Evolutionary conservation across 2,888 invertebrate species (phyloP), one percentile per base, ranked within the genome.

Genomic region (Amiota mariae): DNA sequence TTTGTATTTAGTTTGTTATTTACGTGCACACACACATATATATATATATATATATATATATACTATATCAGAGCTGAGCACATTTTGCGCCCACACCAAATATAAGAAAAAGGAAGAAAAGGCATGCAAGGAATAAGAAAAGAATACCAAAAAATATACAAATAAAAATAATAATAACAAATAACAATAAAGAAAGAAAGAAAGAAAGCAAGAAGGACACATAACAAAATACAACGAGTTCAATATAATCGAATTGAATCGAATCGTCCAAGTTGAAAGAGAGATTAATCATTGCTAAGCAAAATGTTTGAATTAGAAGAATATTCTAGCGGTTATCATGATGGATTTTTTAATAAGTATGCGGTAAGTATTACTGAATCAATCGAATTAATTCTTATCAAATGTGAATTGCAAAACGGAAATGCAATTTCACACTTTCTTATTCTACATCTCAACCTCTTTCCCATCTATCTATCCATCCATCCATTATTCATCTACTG

Each of bases 231-330:
- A n/a, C n/a, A n/a, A n/a, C n/a, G n/a, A n/a, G n/a, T n/a, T n/a
- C n/a, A n/a, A n/a, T n/a, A n/a, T n/a, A n/a, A 59, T 24, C 54
- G n/a, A 8, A 54, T n/a, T 3, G 24, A 61, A 61, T 24, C 11
- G 36, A 12, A 61, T 24, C 24, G 12, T 36, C 36, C 8, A 36
- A 36, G 6, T 6, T 36, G 6, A 36, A 36, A 36, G 36, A 59
- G 20, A 20, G 8, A 8, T 57, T 49, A 74, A 67, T 51, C 71
- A 61, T 47, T 36, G 15, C n/a, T n/a, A 8, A 71, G 56, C 13
- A 85, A 91, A 91, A 93, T 93, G 93, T 93, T 92, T 91, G 92
- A 94, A 92, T 92, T 94, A 91, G 92, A 92, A 92, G 93, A 93
- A 92, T 93, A 92, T 91, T 92, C 92, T 84, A 90, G 91, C 88